Evolutionary conservation across 2,113 vertebrate species (phyloP).

Genomic region (Chaenocephalus aceratus): DNA sequence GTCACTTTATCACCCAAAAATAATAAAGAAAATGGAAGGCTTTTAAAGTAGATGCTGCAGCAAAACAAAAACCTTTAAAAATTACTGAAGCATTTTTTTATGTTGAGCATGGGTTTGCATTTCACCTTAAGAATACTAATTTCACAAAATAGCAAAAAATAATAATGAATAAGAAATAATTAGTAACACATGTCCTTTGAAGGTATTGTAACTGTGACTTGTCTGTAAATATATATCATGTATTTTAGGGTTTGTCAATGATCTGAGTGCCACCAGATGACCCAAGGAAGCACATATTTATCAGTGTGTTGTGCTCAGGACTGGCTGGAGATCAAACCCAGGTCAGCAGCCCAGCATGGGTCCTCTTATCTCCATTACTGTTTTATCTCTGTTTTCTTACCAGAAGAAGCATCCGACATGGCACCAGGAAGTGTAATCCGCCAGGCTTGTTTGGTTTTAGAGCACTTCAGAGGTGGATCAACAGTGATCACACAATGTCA

Average conservation of each 20-base stretch:
- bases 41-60: neutral
- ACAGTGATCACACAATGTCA: slow-evolving; percentile 30
- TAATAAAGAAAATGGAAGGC: neutral
- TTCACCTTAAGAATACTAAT: no score
- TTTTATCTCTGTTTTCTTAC: slow-evolving; percentile 61
- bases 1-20: no score
- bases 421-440: slow-evolving; percentile 57
- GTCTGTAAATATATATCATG: neutral
- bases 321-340: slow-evolving; percentile 47
- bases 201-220: neutral
- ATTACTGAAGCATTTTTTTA: neutral
- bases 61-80: neutral
- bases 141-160: no score
- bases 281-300: slow-evolving; percentile 25
- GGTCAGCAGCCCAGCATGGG: slow-evolving; percentile 42
- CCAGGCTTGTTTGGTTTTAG: slow-evolving; percentile 47
- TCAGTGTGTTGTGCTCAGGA: slow-evolving; percentile 39
- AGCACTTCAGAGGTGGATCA: slow-evolving; percentile 39
- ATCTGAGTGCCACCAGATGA: slow-evolving; percentile 20
- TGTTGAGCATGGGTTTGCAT: no score
- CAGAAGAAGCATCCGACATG: slow-evolving; percentile 15
- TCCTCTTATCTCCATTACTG: slow-evolving; percentile 52
- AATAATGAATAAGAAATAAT: no score
- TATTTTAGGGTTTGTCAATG: neutral
- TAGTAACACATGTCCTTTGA: no score